These are phyloP conservation scores for Etheostoma perlongum DNA, from an alignment of 2,797 vertebrate species.

Conservation along the genomic window DNA sequence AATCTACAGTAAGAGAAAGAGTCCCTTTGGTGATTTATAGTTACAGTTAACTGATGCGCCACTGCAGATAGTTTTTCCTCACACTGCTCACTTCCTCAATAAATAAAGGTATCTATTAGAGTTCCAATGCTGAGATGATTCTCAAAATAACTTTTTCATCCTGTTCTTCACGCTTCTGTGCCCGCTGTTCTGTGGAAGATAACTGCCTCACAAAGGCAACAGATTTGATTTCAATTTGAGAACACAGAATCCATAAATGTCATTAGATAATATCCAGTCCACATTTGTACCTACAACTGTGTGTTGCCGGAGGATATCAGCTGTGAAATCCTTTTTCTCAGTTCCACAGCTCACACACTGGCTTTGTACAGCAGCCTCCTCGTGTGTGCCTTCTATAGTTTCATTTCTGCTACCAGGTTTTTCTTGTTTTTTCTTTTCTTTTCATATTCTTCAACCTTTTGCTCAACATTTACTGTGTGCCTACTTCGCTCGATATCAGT, in stretches of 20 bases:
- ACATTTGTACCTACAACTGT: slow-evolving; percentile 37
- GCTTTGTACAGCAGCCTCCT: slow-evolving; percentile 31
- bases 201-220: slow-evolving; percentile 15
- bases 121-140: slow-evolving; percentile 24
- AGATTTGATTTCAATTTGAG: slow-evolving; percentile 34
- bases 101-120: slow-evolving; percentile 22
- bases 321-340: slow-evolving; percentile 49
- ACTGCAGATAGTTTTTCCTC: slow-evolving; percentile 1
- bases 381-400: neutral
- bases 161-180: neutral
- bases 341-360: slow-evolving; percentile 24
- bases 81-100: neutral
- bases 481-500: slow-evolving; percentile 1
- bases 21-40: neutral
- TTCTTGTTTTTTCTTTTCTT: neutral
- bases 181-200: slow-evolving; percentile 16
- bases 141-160: slow-evolving; percentile 20
- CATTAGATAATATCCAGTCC: slow-evolving; percentile 29
- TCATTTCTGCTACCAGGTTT: slow-evolving; percentile 31
- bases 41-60: neutral
- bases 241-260: slow-evolving; percentile 36
- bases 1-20: neutral
- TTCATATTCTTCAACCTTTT: slow-evolving; percentile 31
- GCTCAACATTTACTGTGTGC: slow-evolving; percentile 15
- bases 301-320: slow-evolving; percentile 40